Conservation (phyloP, 2,797 vertebrate species). For the Protonibea diacanthus region DNA sequence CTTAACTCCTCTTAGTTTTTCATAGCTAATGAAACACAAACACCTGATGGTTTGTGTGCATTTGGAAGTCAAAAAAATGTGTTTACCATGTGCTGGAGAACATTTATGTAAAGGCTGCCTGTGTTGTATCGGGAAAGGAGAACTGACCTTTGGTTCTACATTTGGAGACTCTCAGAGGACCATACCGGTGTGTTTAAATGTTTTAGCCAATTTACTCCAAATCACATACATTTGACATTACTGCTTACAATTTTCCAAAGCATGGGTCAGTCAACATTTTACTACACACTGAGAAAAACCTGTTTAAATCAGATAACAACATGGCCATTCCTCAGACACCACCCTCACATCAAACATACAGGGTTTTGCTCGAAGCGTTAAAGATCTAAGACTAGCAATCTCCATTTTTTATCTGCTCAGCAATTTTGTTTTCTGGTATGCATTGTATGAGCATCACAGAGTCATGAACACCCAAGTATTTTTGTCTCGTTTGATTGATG, state of each 20-base stretch:
- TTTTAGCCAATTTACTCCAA: constrained; percentile 54
- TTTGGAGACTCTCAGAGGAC: constrained; percentile 39
- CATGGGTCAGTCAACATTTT: neutral
- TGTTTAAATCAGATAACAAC: neutral
- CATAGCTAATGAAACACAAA: constrained; percentile 77
- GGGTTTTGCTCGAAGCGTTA: neutral
- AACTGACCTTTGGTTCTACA: constrained; percentile 46
- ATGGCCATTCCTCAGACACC: neutral
- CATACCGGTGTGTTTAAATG: constrained; percentile 26
- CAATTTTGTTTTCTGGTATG: neutral
- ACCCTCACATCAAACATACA: neutral
- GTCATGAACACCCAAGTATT: too few species aligned
- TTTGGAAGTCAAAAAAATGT: constrained; percentile 61
- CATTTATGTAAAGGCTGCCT: constrained; percentile 63
- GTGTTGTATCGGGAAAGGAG: constrained; percentile 39
- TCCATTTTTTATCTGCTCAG: neutral
- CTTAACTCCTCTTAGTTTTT: constrained; percentile 52
- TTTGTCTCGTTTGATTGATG: too few species aligned
- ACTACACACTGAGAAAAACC: neutral
- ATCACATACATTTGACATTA: constrained; percentile 21
- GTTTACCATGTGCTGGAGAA: constrained; percentile 52
- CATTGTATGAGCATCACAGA: neutral
- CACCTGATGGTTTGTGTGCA: constrained; percentile 61
- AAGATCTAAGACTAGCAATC: neutral
- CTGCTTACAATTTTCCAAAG: constrained; percentile 4